phyloP scores from a whole-genome alignment of 2,797 vertebrate species.

The Falco concolor region DNA sequence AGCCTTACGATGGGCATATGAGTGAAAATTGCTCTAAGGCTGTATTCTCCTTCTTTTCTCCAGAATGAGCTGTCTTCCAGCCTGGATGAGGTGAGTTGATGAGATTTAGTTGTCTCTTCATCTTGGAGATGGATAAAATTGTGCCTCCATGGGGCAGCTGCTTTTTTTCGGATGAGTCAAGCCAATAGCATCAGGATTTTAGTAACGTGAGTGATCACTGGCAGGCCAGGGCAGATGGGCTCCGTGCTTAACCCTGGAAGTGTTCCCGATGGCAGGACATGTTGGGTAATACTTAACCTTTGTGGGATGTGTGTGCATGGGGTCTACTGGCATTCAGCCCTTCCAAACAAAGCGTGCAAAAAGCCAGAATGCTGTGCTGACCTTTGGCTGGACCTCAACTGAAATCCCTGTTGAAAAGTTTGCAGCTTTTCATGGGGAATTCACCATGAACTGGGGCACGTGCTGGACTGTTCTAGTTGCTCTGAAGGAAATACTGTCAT shows the following conservation, averaged over 20 bases:
- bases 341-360: neutral
- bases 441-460: accelerated
- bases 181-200: neutral
- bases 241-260: neutral
- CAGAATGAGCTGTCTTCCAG: slow-evolving; percentile 29
- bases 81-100: slow-evolving; percentile 51
- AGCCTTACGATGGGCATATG: neutral
- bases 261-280: accelerated
- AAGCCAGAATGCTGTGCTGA: accelerated
- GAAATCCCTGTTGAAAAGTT: neutral
- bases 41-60: neutral
- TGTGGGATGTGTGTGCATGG: neutral
- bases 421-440: accelerated
- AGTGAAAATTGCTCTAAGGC: neutral
- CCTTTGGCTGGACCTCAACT: neutral
- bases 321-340: neutral
- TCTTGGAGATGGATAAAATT: neutral
- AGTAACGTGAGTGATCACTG: accelerated
- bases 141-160: accelerated
- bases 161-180: neutral
- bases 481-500: accelerated
- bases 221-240: neutral
- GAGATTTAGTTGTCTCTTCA: neutral
- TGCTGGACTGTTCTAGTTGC: too few species aligned
- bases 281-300: neutral